phyloP scores from a whole-genome alignment of 2,888 invertebrate species.

The Reticulitermes lucifugus region DNA sequence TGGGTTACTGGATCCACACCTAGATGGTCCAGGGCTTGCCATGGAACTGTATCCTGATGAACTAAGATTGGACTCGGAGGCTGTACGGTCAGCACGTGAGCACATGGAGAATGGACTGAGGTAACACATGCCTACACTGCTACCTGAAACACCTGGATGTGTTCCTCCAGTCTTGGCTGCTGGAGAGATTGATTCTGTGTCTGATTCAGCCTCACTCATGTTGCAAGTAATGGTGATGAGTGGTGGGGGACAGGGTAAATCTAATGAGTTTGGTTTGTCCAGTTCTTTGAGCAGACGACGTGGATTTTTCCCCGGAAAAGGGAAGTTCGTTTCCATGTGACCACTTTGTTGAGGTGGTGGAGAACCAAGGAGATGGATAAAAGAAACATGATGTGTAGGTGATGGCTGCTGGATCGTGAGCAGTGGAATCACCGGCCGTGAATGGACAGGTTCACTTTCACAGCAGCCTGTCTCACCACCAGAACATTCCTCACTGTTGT shows the following conservation, averaged over 20 bases:
- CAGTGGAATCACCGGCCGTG: conserved; percentile 72
- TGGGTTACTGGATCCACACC: conserved; percentile 85
- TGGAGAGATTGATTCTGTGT: conserved; percentile 76
- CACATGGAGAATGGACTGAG: conserved; percentile 83
- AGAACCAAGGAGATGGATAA: conserved; percentile 64
- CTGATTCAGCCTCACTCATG: conserved; percentile 80
- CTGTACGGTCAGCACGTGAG: conserved; percentile 77
- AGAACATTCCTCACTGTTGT: conserved; percentile 44
- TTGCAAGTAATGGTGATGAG: conserved; percentile 69
- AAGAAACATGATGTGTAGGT: conserved; percentile 69
- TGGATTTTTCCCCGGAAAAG: conserved; percentile 61
- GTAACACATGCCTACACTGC: conserved; percentile 72
- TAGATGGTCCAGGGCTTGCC: conserved; percentile 85
- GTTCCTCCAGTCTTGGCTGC: conserved; percentile 63
- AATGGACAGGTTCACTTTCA: conserved; percentile 62
- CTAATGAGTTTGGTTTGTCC: conserved; percentile 72
- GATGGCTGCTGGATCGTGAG: conserved; percentile 77
- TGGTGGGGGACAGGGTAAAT: conserved; percentile 70
- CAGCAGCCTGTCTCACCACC: conserved; percentile 53
- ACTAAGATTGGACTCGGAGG: conserved; percentile 85
- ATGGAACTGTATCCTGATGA: conserved; percentile 88
- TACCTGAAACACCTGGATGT: conserved; percentile 65
- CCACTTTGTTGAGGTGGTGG: conserved; percentile 68
- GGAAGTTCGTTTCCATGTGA: conserved; percentile 62
- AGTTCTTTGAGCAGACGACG: conserved; percentile 71